Conservation (phyloP, 1,140 invertebrate genomes). For the Tenebrio molitor region DNA sequence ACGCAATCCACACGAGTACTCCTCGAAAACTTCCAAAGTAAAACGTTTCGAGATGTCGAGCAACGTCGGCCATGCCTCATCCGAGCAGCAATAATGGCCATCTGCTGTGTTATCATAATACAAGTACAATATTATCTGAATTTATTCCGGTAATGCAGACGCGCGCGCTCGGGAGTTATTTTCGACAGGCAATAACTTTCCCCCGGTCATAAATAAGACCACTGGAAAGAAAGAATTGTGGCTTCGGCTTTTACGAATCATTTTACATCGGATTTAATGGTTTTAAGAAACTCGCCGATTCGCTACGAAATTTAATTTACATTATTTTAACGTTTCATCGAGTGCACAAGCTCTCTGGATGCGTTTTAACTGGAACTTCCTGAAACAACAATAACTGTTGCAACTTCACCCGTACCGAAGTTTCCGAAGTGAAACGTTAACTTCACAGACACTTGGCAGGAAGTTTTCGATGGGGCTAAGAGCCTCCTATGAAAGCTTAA, state of each 20-base stretch:
- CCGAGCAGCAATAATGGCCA: constrained; percentile 52
- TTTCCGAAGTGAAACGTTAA: constrained; percentile 41
- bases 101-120: constrained; percentile 57
- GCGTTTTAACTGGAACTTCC: constrained; percentile 35
- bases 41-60: constrained; percentile 21
- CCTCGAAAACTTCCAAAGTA: constrained; percentile 18
- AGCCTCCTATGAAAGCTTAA: constrained; percentile 11
- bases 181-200: constrained; percentile 52
- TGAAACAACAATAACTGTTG: constrained; percentile 42
- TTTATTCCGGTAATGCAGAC: constrained; percentile 52
- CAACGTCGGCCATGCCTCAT: constrained; percentile 39
- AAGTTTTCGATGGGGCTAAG: constrained; percentile 3
- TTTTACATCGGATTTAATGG: constrained; percentile 45
- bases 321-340: constrained; percentile 15
- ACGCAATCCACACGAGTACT: constrained; percentile 30
- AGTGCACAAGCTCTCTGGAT: constrained; percentile 10
- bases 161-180: constrained; percentile 50
- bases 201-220: constrained; percentile 56
- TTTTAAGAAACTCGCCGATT: constrained; percentile 28
- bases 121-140: constrained; percentile 57
- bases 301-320: constrained; percentile 10
- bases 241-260: constrained; percentile 38
- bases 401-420: constrained; percentile 5
- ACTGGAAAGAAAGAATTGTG: constrained; percentile 43
- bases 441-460: constrained; percentile 21